Percentiles rank a stretch among this genome's conserved stretches.
Conservation (phyloP, 2,888 invertebrate genomes). For the Agrochola lychnidis region DNA sequence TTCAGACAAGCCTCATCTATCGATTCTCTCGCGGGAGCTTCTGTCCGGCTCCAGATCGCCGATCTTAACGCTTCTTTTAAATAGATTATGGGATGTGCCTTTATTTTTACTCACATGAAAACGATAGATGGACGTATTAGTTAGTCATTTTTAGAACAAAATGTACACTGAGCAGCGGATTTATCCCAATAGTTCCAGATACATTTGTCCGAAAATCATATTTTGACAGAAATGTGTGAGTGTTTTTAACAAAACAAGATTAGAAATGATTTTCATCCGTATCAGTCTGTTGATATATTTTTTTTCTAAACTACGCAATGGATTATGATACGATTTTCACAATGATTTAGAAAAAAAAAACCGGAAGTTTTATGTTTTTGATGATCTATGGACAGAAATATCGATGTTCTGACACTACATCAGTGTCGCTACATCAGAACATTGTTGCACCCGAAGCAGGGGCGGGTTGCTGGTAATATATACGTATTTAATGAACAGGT, state of each 20-base stretch:
- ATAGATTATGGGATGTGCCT: slow-evolving; percentile 6
- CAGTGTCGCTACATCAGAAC: neutral
- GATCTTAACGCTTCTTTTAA: slow-evolving; percentile 35
- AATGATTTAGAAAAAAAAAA: neutral
- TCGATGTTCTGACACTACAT: neutral
- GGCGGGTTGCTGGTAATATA: neutral
- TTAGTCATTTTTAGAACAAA: neutral
- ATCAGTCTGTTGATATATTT: neutral
- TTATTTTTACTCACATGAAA: slow-evolving; percentile 23
- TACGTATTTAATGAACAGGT: neutral
- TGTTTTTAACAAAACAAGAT: neutral
- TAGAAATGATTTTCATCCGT: neutral
- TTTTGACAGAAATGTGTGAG: neutral
- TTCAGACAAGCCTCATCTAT: slow-evolving; percentile 67
- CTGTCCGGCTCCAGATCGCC: slow-evolving; percentile 32
- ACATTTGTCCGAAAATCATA: neutral
- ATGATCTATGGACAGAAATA: neutral
- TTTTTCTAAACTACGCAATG: neutral
- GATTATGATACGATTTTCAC: neutral
- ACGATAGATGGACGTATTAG: neutral
- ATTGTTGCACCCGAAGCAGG: neutral
- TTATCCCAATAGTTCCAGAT: neutral
- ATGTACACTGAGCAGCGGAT: neutral
- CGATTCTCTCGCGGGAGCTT: slow-evolving; percentile 65
- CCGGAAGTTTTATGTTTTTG: neutral